phyloP scores from a whole-genome alignment of 2,113 vertebrate genomes.

The Pollachius pollachius region DNA sequence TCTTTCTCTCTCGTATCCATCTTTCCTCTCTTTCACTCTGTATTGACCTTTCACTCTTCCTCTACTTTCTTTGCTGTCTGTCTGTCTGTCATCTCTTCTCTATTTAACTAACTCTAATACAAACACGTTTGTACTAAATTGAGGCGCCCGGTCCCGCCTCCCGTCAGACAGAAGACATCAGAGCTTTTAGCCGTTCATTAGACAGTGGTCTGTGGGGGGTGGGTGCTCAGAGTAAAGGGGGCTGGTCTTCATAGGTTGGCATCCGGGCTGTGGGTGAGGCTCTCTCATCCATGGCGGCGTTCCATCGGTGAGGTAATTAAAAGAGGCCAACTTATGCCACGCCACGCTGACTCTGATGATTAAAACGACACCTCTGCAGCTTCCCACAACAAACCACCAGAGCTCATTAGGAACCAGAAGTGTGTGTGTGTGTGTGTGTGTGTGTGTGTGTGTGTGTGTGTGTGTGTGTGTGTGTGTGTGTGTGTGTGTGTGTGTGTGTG shows the following conservation, averaged over 20 bases:
- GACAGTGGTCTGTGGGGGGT: neutral
- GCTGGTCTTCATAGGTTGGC: conserved; percentile 38
- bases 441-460: neutral
- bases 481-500: neutral
- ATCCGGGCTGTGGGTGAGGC: conserved; percentile 50
- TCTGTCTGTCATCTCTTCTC: neutral
- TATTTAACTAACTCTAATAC: conserved; percentile 5
- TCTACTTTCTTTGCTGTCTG: too few species aligned
- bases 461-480: too few species aligned
- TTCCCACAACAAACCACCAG: conserved; percentile 59
- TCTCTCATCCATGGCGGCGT: conserved; percentile 63
- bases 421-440: neutral
- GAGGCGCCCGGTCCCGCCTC: conserved; percentile 2
- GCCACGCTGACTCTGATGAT: conserved; percentile 68
- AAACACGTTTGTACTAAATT: neutral
- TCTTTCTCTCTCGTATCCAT: too few species aligned
- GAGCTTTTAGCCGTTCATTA: conserved; percentile 41
- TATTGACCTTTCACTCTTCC: too few species aligned
- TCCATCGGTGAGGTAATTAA: conserved; percentile 72
- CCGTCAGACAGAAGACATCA: conserved; percentile 46
- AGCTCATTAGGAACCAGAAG: conserved; percentile 43
- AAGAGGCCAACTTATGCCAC: conserved; percentile 68
- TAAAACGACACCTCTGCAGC: conserved; percentile 69
- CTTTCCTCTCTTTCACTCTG: too few species aligned
- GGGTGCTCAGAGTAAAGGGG: conserved; percentile 45